Conservation (phyloP, 2,113 vertebrate genomes). For the Rhipidura dahli region DNA sequence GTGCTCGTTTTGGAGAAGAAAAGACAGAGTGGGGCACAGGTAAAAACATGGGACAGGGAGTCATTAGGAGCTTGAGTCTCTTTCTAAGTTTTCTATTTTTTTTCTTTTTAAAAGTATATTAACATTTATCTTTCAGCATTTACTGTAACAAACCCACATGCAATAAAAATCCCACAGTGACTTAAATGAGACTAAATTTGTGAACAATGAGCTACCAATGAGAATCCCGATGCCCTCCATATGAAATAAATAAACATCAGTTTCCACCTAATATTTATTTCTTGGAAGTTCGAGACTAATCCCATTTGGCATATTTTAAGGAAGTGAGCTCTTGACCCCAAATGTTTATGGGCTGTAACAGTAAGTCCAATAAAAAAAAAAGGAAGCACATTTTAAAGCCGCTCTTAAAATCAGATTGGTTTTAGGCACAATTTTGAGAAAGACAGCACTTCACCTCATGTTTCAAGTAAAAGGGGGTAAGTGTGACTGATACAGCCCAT, state of each 20-base stretch:
- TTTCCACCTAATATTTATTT: conserved; percentile 32
- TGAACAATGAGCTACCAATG: neutral
- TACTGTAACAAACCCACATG: neutral
- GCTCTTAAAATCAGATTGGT: conserved; percentile 27
- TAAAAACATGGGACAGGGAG: neutral
- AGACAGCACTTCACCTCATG: neutral
- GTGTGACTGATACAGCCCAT: neutral
- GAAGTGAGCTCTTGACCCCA: conserved; percentile 44
- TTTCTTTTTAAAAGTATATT: neutral
- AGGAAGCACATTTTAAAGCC: conserved; percentile 17
- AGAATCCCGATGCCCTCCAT: neutral
- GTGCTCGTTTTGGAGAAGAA: neutral
- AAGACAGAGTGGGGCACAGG: neutral
- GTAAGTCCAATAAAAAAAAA: conserved; percentile 1
- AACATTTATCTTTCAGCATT: neutral
- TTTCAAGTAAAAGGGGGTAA: neutral
- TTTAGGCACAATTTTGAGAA: neutral
- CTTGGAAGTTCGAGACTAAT: conserved; percentile 13
- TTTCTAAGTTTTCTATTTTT: neutral
- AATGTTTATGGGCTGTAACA: conserved; percentile 31
- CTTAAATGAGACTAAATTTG: conserved; percentile 6
- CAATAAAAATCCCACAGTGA: conserved; percentile 2
- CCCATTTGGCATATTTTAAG: conserved; percentile 21
- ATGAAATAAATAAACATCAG: conserved; percentile 12
- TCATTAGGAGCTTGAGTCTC: neutral